Evolutionary conservation across 2,888 invertebrate genomes (phyloP), one percentile per base, ranked within the genome.

Genomic region (Saturnia pavonia): DNA sequence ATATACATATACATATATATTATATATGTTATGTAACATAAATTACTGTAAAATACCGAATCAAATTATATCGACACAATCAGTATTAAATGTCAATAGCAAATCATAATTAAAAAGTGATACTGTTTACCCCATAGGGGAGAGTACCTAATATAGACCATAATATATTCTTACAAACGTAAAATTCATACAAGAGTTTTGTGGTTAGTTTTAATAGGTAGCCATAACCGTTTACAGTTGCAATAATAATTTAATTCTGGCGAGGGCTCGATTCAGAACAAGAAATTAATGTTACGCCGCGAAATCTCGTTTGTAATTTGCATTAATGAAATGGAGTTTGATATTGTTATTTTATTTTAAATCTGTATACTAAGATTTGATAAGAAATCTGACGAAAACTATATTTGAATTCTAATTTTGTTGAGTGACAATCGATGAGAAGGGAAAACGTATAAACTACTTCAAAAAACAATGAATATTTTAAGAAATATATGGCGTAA

Each of bases 161-260:
- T 65, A 27, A 60, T 60, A 60, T 60, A 60, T 65, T 65, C 65
- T 65, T 73, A 73, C 43, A 70, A 72, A 68, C 72, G 69, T 74
- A 76, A 75, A 78, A 77, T 74, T 72, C 73, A 74, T 83, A 80
- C 78, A 80, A 84, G 77, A 80, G 84, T 81, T 81, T 80, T 78
- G 88, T 76, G 92, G 92, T 90, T 88, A 89, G 88, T 91, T 91
- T 90, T 90, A 91, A 92, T 90, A 83, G 85, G 80, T 76, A 76
- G 84, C 87, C 90, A 80, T 94, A 92, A 93, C 90, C 85, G 85
- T 93, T 91, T 89, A 92, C 88, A 88, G 86, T 86, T 82, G 89
- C 87, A 90, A 92, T 91, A 92, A 90, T 91, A 91, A 92, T 92
- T 92, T 90, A 86, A 89, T 83, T 89, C 85, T 80, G 84, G 87